Evolutionary conservation across 1,140 invertebrate genomes (phyloP).

Genomic region (Drosophila pectinifera): DNA sequence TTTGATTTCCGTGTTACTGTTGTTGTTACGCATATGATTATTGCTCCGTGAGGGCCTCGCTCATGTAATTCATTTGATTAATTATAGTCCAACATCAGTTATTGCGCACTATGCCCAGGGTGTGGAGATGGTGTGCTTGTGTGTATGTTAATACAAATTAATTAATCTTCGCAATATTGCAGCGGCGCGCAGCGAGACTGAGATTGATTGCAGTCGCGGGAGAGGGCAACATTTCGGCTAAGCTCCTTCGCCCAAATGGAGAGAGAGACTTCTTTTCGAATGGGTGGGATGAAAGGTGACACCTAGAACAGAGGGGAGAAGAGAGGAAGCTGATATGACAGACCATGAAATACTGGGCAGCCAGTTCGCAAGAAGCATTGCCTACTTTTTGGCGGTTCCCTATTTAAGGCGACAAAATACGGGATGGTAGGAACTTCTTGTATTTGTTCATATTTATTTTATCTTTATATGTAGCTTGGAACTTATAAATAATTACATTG

Average conservation of each 20-base stretch:
- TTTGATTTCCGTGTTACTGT: slow-evolving; percentile 73
- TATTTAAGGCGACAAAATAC: too few species aligned
- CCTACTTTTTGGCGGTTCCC: neutral
- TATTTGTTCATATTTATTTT: too few species aligned
- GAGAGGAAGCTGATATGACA: too few species aligned
- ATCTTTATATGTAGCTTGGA: too few species aligned
- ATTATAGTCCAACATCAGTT: slow-evolving; percentile 70
- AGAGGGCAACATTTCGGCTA: slow-evolving; percentile 33
- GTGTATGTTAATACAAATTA: slow-evolving; percentile 77
- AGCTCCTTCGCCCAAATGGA: slow-evolving; percentile 1
- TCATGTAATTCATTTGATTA: slow-evolving; percentile 79
- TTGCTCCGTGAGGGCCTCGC: slow-evolving; percentile 43
- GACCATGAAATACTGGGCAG: neutral
- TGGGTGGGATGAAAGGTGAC: neutral
- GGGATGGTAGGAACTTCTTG: too few species aligned
- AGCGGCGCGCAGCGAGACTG: slow-evolving; percentile 51
- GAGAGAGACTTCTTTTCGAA: neutral
- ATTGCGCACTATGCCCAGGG: slow-evolving; percentile 6
- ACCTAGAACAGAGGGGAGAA: neutral
- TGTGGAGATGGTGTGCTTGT: slow-evolving; percentile 15
- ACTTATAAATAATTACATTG: too few species aligned
- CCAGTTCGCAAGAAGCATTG: neutral
- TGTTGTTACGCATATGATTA: slow-evolving; percentile 72
- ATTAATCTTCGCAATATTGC: slow-evolving; percentile 78
- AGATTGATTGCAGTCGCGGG: slow-evolving; percentile 70